Conservation (phyloP, 1,140 invertebrate genomes). For the Macrobrachium nipponense region DNA sequence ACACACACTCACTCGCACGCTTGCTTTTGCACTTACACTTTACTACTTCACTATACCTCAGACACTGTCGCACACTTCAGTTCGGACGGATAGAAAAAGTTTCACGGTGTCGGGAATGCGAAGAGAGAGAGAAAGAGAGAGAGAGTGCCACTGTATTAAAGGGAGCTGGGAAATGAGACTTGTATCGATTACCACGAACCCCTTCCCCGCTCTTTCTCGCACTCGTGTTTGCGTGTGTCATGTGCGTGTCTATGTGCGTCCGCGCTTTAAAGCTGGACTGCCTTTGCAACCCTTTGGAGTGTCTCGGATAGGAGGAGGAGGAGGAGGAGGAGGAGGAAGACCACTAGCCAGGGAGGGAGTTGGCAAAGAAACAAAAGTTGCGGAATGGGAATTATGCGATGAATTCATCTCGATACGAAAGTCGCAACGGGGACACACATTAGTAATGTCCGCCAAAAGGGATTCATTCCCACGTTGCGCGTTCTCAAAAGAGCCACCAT, state of each 20-base stretch:
- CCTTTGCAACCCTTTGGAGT: too few relatives aligned
- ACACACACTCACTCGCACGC: too few relatives aligned
- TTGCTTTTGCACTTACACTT: too few relatives aligned
- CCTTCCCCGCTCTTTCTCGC: not conserved
- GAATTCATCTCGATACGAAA: constrained; percentile 5
- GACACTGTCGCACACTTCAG: too few relatives aligned
- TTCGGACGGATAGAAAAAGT: too few relatives aligned
- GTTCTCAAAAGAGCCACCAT: too few relatives aligned
- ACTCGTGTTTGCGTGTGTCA: not conserved
- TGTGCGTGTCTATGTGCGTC: not conserved
- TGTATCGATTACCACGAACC: not conserved
- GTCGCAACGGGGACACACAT: too few relatives aligned
- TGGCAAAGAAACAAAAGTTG: not conserved
- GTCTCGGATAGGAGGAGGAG: not conserved
- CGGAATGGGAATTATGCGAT: not conserved
- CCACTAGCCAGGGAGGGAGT: not conserved
- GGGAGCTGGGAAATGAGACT: not conserved
- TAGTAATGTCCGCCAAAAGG: too few relatives aligned
- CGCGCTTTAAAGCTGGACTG: not conserved
- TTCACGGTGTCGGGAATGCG: too few relatives aligned
- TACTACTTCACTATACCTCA: too few relatives aligned
- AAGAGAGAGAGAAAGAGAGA: constrained; percentile 8
- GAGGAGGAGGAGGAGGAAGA: not conserved
- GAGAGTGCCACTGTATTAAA: not conserved
- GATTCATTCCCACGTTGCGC: too few relatives aligned